These are phyloP conservation scores for Mechanitis messenoides DNA, from an alignment of 2,888 invertebrate species.

Conservation along the genomic window DNA sequence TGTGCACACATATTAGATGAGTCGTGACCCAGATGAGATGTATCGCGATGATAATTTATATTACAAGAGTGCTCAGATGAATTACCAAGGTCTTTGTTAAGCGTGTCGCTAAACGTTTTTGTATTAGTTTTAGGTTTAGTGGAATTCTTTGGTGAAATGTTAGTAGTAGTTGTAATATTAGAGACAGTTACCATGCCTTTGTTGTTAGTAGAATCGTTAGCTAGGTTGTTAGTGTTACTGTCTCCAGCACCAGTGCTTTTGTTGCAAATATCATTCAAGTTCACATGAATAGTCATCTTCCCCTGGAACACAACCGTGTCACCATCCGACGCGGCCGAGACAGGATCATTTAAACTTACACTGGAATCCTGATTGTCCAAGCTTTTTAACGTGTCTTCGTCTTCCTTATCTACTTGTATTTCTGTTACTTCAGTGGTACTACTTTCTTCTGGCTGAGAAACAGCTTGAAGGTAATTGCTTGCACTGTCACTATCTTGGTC, in stretches of 20 bases:
- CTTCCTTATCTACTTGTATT: conserved; percentile 72
- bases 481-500: conserved; percentile 62
- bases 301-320: conserved; percentile 74
- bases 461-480: conserved; percentile 66
- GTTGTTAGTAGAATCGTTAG: conserved; percentile 60
- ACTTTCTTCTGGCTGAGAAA: conserved; percentile 64
- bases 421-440: conserved; percentile 68
- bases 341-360: conserved; percentile 74
- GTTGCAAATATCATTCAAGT: conserved; percentile 73
- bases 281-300: conserved; percentile 74
- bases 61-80: conserved; percentile 15
- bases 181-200: conserved; percentile 76
- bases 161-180: conserved; percentile 75
- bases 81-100: conserved; percentile 38
- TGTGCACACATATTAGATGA: conserved; percentile 35
- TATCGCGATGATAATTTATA: conserved; percentile 34
- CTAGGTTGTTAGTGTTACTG: conserved; percentile 52
- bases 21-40: conserved; percentile 41
- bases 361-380: conserved; percentile 74
- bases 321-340: conserved; percentile 65
- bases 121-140: conserved; percentile 62
- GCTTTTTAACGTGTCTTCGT: conserved; percentile 73
- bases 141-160: conserved; percentile 72
- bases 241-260: conserved; percentile 68
- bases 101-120: conserved; percentile 37